Evolutionary conservation across 2,888 invertebrate species (phyloP).

Genomic region (Eupithecia dodoneata): DNA sequence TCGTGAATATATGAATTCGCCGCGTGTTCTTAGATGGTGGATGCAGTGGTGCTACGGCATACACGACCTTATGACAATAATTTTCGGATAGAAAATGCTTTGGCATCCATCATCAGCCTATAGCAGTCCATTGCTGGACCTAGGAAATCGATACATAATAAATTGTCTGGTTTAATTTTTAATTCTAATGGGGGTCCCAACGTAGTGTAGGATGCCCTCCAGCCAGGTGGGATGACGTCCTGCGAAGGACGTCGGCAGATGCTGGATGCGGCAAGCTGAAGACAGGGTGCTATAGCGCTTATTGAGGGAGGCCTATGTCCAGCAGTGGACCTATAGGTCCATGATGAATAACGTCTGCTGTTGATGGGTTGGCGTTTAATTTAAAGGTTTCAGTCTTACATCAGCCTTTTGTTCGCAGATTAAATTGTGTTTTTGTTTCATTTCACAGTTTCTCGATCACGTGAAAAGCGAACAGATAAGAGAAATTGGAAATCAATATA

Average conservation of each 20-base stretch:
- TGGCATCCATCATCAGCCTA: neutral
- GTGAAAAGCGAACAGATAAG: neutral
- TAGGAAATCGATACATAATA: too few relatives aligned
- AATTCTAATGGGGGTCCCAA: too few relatives aligned
- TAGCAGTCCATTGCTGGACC: too few relatives aligned
- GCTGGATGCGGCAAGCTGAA: too few relatives aligned
- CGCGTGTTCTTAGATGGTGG: neutral
- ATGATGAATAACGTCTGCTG: neutral
- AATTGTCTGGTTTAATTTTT: too few relatives aligned
- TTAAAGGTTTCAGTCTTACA: neutral
- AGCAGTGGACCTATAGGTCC: too few relatives aligned
- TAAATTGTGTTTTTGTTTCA: neutral
- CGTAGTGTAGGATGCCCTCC: too few relatives aligned
- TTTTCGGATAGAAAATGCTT: neutral
- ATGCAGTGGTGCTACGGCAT: neutral
- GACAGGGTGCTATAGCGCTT: too few relatives aligned
- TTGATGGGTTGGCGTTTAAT: neutral
- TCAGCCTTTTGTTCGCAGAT: neutral
- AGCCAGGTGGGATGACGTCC: too few relatives aligned
- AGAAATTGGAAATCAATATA: neutral
- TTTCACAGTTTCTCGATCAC: neutral
- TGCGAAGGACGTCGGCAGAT: too few relatives aligned
- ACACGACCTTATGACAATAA: neutral
- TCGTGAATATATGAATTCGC: constrained; percentile 23
- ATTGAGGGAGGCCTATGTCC: too few relatives aligned